Percentiles rank a stretch among this genome's conserved stretches.
Conservation (phyloP, 2,888 invertebrate genomes). For the Drosophila koepferae region DNA sequence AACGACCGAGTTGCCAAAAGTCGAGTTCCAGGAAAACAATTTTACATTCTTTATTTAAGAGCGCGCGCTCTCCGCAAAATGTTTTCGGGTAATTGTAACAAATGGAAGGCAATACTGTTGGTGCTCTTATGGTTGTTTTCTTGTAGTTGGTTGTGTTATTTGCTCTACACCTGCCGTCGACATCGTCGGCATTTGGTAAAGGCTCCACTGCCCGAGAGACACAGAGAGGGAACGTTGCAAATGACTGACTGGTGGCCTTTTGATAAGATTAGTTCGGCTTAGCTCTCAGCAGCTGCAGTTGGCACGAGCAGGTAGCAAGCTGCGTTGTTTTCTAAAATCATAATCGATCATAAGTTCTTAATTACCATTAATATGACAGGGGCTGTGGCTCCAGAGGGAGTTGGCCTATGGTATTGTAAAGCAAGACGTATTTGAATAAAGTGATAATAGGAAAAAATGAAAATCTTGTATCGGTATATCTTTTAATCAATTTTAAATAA, state of each 20-base stretch:
- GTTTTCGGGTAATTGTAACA: conserved; percentile 74
- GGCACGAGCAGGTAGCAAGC: conserved; percentile 58
- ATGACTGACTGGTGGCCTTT: conserved; percentile 61
- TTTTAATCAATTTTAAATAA: no score
- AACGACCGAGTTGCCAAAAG: conserved; percentile 64
- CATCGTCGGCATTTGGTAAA: conserved; percentile 44
- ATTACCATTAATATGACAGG: conserved; percentile 63
- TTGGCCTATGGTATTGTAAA: not conserved
- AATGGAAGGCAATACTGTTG: conserved; percentile 47
- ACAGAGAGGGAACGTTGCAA: conserved; percentile 11
- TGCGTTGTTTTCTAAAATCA: conserved; percentile 35
- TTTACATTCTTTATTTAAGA: conserved; percentile 24
- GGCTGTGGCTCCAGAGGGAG: conserved; percentile 3
- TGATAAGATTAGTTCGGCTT: conserved; percentile 73
- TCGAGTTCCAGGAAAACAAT: conserved; percentile 46
- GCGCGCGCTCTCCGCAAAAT: conserved; percentile 51
- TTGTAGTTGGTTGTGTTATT: conserved; percentile 32
- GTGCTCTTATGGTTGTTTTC: conserved; percentile 4
- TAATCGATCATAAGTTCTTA: conserved; percentile 72
- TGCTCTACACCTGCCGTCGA: conserved; percentile 60
- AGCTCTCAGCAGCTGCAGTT: conserved; percentile 43
- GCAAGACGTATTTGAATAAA: not conserved
- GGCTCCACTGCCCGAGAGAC: conserved; percentile 38
- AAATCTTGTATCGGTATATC: no score
- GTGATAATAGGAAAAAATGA: no score